Evolutionary conservation across 2,113 vertebrate species (phyloP).

Genomic region (Datnioides undecimradiatus): DNA sequence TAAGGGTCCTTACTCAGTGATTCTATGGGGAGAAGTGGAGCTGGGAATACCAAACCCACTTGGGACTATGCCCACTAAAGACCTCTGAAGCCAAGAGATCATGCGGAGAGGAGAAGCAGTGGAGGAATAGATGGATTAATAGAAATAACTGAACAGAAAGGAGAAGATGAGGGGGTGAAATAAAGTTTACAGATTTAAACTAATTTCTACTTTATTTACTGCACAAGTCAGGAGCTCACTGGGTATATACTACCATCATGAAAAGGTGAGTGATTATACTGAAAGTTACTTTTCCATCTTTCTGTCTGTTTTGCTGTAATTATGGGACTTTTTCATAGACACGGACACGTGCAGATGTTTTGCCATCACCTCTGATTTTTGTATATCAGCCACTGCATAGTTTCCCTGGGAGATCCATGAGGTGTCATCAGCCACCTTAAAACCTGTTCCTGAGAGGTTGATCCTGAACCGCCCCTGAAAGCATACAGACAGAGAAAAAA

Average conservation of each 20-base stretch:
- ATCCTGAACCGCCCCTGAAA: constrained; percentile 93
- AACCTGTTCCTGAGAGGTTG: constrained; percentile 93
- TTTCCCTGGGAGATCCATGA: constrained; percentile 94
- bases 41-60: constrained; percentile 42
- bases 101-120: constrained; percentile 6
- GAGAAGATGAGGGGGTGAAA: background rate
- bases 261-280: background rate
- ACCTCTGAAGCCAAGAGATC: constrained; percentile 17
- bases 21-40: constrained; percentile 43
- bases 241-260: too few relatives aligned
- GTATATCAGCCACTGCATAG: constrained; percentile 90
- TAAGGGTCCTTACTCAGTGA: constrained; percentile 47
- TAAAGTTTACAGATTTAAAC: background rate
- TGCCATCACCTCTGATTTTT: constrained; percentile 89
- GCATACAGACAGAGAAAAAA: background rate
- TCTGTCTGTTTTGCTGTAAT: background rate
- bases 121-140: background rate
- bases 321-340: background rate
- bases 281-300: background rate
- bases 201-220: background rate
- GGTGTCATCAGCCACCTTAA: constrained; percentile 85
- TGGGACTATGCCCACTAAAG: constrained; percentile 44
- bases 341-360: background rate
- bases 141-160: background rate
- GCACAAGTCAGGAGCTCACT: too few relatives aligned